Conservation (phyloP, 2,113 vertebrate genomes). For the Atractosteus spatula region DNA sequence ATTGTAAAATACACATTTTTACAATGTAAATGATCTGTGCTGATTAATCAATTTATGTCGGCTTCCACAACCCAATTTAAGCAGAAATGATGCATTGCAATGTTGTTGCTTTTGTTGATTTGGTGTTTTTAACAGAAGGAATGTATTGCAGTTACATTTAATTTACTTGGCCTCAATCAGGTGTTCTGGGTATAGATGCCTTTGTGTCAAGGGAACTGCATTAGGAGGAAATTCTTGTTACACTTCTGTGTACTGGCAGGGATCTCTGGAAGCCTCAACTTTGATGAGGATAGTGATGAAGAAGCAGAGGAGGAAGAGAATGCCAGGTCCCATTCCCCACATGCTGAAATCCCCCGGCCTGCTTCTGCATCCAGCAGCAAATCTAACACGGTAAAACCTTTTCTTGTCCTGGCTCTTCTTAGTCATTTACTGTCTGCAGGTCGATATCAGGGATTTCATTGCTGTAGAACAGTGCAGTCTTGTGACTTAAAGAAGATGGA, state of each 20-base stretch:
- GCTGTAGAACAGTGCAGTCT: too few species aligned
- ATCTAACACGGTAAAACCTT: constrained; percentile 65
- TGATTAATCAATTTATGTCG: too few species aligned
- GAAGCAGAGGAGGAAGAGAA: constrained; percentile 57
- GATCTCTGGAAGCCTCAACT: constrained; percentile 87
- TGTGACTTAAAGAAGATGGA: too few species aligned
- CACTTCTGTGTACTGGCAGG: constrained; percentile 58
- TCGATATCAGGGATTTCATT: too few species aligned
- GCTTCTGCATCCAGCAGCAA: constrained; percentile 75
- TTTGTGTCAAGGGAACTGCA: too few species aligned
- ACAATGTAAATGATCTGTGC: too few species aligned
- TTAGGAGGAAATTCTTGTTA: neutral
- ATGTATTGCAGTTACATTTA: too few species aligned
- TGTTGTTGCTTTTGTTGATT: too few species aligned
- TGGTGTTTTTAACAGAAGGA: too few species aligned
- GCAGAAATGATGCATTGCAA: neutral
- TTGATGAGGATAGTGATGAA: constrained; percentile 82
- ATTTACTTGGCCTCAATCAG: too few species aligned
- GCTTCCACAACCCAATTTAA: neutral
- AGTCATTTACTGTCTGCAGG: neutral
- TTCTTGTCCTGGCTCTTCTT: neutral
- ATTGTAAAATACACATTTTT: too few species aligned
- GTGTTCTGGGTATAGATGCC: too few species aligned
- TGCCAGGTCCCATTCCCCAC: constrained; percentile 54
- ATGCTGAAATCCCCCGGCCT: constrained; percentile 68